Conservation (phyloP, 1,140 invertebrate species). For the Lasioglossum albipes region DNA sequence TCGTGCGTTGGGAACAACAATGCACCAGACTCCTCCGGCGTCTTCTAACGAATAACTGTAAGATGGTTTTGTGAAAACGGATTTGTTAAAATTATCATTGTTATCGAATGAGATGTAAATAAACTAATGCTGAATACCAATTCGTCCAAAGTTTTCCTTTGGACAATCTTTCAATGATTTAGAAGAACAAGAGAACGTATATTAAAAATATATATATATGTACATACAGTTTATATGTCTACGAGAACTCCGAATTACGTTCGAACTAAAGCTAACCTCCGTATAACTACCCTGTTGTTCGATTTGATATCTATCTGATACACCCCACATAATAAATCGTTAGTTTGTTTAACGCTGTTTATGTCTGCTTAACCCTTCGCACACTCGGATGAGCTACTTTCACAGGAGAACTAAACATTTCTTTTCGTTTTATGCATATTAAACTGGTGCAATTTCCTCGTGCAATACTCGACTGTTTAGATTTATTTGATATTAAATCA, state of each 20-base stretch:
- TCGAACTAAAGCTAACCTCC: background rate
- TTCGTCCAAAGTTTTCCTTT: background rate
- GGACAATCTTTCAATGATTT: background rate
- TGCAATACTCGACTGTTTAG: no score
- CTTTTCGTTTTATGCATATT: no score
- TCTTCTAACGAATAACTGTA: background rate
- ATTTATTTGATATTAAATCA: no score
- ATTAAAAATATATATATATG: conserved; percentile 19
- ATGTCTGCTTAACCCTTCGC: no score
- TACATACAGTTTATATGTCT: background rate
- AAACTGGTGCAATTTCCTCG: no score
- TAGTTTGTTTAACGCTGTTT: no score
- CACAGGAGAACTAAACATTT: no score
- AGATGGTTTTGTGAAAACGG: background rate
- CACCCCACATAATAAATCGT: background rate
- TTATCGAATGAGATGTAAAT: conserved; percentile 20
- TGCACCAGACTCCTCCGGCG: background rate
- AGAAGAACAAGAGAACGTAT: background rate
- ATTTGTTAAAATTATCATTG: conserved; percentile 17
- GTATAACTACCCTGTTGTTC: background rate
- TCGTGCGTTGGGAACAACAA: background rate
- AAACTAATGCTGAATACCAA: conserved; percentile 10
- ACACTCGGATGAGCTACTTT: no score
- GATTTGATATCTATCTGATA: background rate
- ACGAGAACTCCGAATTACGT: no score